phyloP scores from a whole-genome alignment of 2,113 vertebrate species.

The Chitala chitala region DNA sequence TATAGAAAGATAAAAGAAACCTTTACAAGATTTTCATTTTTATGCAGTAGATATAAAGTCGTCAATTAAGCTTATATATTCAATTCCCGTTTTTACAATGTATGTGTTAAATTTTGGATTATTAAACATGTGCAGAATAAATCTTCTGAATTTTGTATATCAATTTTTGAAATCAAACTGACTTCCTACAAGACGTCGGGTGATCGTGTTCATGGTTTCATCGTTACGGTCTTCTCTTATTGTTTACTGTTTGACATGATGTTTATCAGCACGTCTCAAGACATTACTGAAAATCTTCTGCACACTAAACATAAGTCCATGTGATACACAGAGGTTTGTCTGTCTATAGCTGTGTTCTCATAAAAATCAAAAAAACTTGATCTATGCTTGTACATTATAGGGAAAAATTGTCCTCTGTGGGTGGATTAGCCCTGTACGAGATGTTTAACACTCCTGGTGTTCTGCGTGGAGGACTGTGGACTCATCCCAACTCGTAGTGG shows the following conservation, averaged over 20 bases:
- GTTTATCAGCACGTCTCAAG: not conserved
- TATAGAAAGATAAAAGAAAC: conserved; percentile 6
- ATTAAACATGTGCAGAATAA: too few species aligned
- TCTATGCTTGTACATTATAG: conserved; percentile 21
- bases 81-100: too few species aligned
- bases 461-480: conserved; percentile 37
- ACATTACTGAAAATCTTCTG: not conserved
- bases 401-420: conserved; percentile 35
- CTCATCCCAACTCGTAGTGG: conserved; percentile 33
- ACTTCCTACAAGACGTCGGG: too few species aligned
- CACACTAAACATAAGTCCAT: not conserved
- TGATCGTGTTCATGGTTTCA: too few species aligned
- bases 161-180: too few species aligned
- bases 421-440: conserved; percentile 41
- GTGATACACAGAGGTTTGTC: not conserved
- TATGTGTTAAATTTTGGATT: too few species aligned
- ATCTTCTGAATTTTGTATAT: too few species aligned
- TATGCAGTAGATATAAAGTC: conserved; percentile 24
- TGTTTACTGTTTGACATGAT: not conserved
- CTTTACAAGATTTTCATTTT: conserved; percentile 8
- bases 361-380: not conserved
- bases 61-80: not conserved
- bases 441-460: conserved; percentile 47
- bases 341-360: not conserved
- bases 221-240: too few species aligned